Evolutionary conservation across 2,888 invertebrate species (phyloP), one percentile per base, ranked within the genome.

Genomic region (Drosophila monieri): DNA sequence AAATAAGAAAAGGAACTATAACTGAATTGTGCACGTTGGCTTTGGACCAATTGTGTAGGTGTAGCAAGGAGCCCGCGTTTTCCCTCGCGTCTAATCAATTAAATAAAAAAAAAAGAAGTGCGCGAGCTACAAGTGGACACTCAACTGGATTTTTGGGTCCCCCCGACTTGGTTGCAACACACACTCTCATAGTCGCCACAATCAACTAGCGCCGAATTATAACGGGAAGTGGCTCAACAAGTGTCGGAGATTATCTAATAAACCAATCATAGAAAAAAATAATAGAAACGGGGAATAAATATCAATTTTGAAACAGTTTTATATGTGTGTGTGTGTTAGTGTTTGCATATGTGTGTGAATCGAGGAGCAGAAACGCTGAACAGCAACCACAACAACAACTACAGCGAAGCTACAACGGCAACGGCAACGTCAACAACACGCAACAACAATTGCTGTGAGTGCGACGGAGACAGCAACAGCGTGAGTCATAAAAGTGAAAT

Each of bases 401-500:
- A 67, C 77, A 76, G 60, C 75, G 81, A 77, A 75, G 78, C 73
- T 78, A 86, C 59, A 55, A 59, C 85, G 78, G 79, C 83, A 79
- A 77, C 83, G 75, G 79, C 83, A 79, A 77, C 83, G 75, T 76
- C 78, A 78, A 74, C 71, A 79, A 73, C 69, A 88, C 85, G 77
- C 78, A 83, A 77, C 76, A 61, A 61, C 60, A 86, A 78, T 71
- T 73, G 75, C 83, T 80, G 78, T 80, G 83, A 83, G 89, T 83
- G 88, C 76, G 88, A 89, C 79, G 85, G 83, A 65, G 88, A 90
- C 77, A 81, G 90, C 85, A 87, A 87, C 88, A 89, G 90, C 88
- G 91, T 91, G 91, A 91, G 90, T 91, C 91, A 91, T 89, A 91
- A 89, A 91, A 91, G 91, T 91, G 91, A 91, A 90, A 91, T 90